These are phyloP conservation scores for Drosophila sordidula DNA, from an alignment of 2,888 invertebrate genomes.

Conservation along the genomic window DNA sequence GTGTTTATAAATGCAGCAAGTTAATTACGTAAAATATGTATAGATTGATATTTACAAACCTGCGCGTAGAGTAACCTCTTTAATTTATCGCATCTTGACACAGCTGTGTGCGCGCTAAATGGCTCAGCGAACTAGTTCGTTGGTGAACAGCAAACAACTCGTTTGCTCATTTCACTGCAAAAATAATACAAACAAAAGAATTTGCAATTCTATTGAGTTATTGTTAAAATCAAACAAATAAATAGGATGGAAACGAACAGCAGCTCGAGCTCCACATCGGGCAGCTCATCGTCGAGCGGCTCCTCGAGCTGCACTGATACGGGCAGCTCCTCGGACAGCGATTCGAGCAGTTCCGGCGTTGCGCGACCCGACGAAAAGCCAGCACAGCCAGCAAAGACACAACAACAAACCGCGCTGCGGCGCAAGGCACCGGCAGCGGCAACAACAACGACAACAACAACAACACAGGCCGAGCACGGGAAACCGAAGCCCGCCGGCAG, in stretches of 20 bases:
- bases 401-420: conserved; percentile 39
- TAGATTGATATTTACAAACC: neutral
- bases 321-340: conserved; percentile 87
- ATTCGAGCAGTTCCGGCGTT: conserved; percentile 87
- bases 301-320: conserved; percentile 89
- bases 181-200: conserved; percentile 42
- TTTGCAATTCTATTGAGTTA: conserved; percentile 11
- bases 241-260: conserved; percentile 52
- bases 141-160: conserved; percentile 7
- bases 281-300: conserved; percentile 88
- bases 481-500: conserved; percentile 32
- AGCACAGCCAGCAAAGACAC: conserved; percentile 67
- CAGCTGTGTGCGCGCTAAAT: conserved; percentile 35
- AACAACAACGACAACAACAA: neutral
- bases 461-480: conserved; percentile 37
- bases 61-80: conserved; percentile 10
- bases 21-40: neutral
- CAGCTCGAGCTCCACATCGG: conserved; percentile 88
- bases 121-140: conserved; percentile 30
- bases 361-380: conserved; percentile 78
- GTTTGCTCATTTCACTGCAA: conserved; percentile 45
- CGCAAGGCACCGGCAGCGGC: conserved; percentile 36
- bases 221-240: neutral
- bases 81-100: neutral
- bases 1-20: neutral